Evolutionary conservation across 2,888 invertebrate species (phyloP), one percentile per base, ranked within the genome.

Genomic region (Tipula lateralis): DNA sequence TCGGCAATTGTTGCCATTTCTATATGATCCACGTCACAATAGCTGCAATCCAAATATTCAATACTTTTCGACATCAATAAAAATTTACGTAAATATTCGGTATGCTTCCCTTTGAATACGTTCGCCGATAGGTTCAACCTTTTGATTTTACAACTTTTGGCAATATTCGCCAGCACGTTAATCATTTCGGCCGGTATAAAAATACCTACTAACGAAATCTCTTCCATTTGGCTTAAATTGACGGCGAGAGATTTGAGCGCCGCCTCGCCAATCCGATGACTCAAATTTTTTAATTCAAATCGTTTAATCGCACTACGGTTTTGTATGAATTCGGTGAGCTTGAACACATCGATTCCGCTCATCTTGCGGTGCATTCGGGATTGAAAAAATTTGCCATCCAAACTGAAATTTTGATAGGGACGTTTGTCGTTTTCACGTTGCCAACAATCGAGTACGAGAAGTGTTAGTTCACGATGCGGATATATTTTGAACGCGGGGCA

Each of bases 1-100:
- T 90, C 90, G 0, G 89, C 90, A 3, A 90, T 39, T 1, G 87
- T 84, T 2, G 88, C 87, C 83, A 90, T 90, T 32, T 87, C 88
- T n/a, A 87, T 88, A 84, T 89, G 89, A 66, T 86, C 88, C 13
- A 90, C n/a, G 34, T 44, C 29, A 82, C 86, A 86, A 84, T 32
- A 85, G 3, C 85, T 86, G n/a, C 85, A 81, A 80, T 86, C 85
- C 66, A 86, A 84, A 84, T 84, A 85, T 30, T 85, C 24, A n/a
- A 86, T 66, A n/a, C 7, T 29, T 29, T 24, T 24, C 36, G 36
- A 85, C 13, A 84, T 39, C 9, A 85, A 83, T 1, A 86, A n/a
- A 84, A 86, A 86, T 9, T 66, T 30, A 12, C 85, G 85, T 12
- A 86, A 84, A 84, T 82, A 32, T 19, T 82, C 44, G 0, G 84